Conservation (phyloP, 2,113 vertebrate genomes). For the Dicrurus megarhynchus region DNA sequence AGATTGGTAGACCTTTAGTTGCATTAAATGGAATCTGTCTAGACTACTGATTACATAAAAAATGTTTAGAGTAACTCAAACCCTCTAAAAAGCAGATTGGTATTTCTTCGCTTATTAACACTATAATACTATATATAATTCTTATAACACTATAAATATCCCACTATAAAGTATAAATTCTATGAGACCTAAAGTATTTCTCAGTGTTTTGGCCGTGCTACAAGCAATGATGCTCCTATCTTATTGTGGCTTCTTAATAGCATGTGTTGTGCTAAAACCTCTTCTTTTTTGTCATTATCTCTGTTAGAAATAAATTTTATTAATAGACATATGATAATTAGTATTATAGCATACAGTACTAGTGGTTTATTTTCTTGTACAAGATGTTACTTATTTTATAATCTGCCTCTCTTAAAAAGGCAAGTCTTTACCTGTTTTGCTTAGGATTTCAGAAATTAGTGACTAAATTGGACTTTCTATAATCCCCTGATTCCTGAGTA, state of each 20-base stretch:
- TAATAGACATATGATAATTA: neutral
- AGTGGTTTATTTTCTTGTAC: neutral
- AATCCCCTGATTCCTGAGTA: neutral
- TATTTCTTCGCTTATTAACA: neutral
- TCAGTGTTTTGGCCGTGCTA: neutral
- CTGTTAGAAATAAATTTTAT: neutral
- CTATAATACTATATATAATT: neutral
- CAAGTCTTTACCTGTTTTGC: neutral
- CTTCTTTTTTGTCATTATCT: neutral
- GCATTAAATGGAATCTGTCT: neutral
- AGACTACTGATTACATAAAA: neutral
- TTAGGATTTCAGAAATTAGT: neutral
- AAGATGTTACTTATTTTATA: neutral
- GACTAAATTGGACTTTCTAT: neutral
- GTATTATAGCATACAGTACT: neutral
- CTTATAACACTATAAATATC: neutral
- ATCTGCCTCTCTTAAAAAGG: neutral
- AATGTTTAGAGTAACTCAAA: neutral
- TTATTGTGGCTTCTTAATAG: neutral
- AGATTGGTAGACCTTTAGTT: neutral
- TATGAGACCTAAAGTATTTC: neutral
- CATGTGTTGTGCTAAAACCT: neutral
- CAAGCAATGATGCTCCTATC: neutral
- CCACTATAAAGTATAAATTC: neutral
- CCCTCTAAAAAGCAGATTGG: neutral